phyloP scores from a whole-genome alignment of 2,797 vertebrate species.

The Protosalanx chinensis region DNA sequence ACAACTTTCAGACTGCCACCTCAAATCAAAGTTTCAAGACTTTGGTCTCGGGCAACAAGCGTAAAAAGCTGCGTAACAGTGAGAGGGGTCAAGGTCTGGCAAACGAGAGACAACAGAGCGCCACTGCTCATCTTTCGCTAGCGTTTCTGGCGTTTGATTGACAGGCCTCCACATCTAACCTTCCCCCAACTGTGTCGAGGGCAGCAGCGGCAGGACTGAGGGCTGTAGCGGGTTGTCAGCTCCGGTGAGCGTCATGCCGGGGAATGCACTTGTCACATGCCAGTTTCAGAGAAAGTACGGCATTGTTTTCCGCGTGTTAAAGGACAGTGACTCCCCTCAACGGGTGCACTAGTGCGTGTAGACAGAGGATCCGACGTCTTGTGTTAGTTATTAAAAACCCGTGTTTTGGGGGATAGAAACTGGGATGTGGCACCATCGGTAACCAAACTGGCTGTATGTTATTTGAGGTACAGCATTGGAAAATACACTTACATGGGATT shows the following conservation, averaged over 20 bases:
- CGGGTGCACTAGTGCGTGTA: conserved; percentile 8
- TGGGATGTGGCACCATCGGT: background rate
- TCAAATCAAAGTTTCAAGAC: conserved; percentile 38
- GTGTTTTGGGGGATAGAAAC: background rate
- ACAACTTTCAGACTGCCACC: conserved; percentile 39
- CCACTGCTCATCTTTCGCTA: conserved; percentile 59
- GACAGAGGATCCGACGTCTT: background rate
- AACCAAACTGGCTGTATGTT: too few species aligned
- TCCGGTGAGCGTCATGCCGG: conserved; percentile 57
- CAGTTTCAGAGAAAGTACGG: conserved; percentile 49
- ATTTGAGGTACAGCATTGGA: too few species aligned
- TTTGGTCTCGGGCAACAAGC: conserved; percentile 39
- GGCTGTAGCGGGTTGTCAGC: conserved; percentile 58
- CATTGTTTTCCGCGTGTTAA: conserved; percentile 28
- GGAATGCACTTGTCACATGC: conserved; percentile 58
- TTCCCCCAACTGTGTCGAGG: conserved; percentile 67
- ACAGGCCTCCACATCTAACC: conserved; percentile 69
- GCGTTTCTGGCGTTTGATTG: conserved; percentile 70
- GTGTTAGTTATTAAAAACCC: background rate
- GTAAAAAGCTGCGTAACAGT: conserved; percentile 33
- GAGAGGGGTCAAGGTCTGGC: conserved; percentile 34
- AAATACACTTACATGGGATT: background rate
- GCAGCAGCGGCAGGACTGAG: conserved; percentile 50
- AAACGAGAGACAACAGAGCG: conserved; percentile 17
- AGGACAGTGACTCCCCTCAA: conserved; percentile 24